Percentiles rank a stretch among this genome's conserved stretches.
Conservation (phyloP, 30 jellyfish, hydroid and myxozoan genomes). For the Aurelia coerulea region DNA sequence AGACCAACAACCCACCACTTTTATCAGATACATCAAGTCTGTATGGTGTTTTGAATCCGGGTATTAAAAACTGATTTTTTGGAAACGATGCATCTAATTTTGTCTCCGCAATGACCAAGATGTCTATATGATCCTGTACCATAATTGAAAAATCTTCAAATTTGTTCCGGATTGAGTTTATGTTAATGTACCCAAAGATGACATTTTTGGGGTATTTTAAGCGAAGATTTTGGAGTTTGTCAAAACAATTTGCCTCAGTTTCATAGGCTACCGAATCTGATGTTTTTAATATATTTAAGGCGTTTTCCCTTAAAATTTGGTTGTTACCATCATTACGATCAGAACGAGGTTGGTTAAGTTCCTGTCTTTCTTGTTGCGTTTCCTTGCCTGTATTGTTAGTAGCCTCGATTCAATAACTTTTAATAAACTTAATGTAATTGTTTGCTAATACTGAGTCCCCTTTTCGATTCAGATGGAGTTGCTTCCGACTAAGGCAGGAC, state of each 20-base stretch:
- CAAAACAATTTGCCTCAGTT: too few species aligned
- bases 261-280: constrained; percentile 9
- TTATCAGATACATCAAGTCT: constrained; percentile 30
- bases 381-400: constrained; percentile 7
- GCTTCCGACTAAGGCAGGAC: not conserved
- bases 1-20: constrained; percentile 30
- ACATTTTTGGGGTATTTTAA: constrained; percentile 18
- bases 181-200: constrained; percentile 11
- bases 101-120: constrained; percentile 46
- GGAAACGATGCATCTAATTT: constrained; percentile 36
- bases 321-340: constrained; percentile 9
- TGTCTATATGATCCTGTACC: constrained; percentile 16
- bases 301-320: not conserved
- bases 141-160: constrained; percentile 19
- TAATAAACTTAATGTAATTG: constrained; percentile 1
- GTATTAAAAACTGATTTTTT: constrained; percentile 11
- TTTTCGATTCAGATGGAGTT: too few species aligned
- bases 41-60: constrained; percentile 32
- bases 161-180: constrained; percentile 25
- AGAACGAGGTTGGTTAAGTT: not conserved
- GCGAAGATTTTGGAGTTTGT: not conserved
- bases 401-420: constrained; percentile 3
- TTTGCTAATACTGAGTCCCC: constrained; percentile 18
- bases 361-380: not conserved
- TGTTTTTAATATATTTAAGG: not conserved